phyloP scores from a whole-genome alignment of 2,888 invertebrate species.

The Eupeodes luniger region DNA sequence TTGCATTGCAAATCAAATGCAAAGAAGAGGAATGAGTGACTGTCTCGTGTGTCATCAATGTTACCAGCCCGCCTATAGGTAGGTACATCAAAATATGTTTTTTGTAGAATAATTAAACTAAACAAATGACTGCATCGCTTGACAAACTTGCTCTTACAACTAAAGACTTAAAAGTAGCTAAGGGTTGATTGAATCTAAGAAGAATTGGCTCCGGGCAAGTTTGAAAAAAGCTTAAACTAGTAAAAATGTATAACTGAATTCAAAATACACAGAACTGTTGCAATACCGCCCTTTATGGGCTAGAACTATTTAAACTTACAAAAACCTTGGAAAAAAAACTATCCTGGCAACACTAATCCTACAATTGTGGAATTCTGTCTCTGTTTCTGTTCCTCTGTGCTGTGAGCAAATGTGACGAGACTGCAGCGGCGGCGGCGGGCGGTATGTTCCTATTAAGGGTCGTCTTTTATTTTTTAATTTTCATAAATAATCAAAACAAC shows the following conservation, averaged over 20 bases:
- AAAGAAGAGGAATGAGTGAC: conserved; percentile 61
- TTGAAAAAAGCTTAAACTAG: too few species aligned
- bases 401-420: conserved; percentile 19
- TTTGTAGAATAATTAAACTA: not conserved
- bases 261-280: too few species aligned
- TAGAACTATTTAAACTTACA: too few species aligned
- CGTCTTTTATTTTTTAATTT: conserved; percentile 69
- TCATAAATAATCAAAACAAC: conserved; percentile 76
- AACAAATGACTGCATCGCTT: too few species aligned
- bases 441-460: conserved; percentile 54
- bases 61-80: conserved; percentile 3
- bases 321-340: not conserved
- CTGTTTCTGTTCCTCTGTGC: conserved; percentile 29
- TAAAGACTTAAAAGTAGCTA: too few species aligned
- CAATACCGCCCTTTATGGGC: too few species aligned
- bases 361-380: conserved; percentile 1
- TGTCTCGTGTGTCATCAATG: conserved; percentile 29
- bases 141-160: too few species aligned
- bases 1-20: conserved; percentile 76
- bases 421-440: not conserved
- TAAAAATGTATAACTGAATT: too few species aligned
- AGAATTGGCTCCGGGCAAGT: too few species aligned
- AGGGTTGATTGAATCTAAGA: too few species aligned
- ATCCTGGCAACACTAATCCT: conserved; percentile 1
- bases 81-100: not conserved